Evolutionary conservation across 2,888 invertebrate species (phyloP), one percentile per base, ranked within the genome.

Genomic region (Eledona agricola): DNA sequence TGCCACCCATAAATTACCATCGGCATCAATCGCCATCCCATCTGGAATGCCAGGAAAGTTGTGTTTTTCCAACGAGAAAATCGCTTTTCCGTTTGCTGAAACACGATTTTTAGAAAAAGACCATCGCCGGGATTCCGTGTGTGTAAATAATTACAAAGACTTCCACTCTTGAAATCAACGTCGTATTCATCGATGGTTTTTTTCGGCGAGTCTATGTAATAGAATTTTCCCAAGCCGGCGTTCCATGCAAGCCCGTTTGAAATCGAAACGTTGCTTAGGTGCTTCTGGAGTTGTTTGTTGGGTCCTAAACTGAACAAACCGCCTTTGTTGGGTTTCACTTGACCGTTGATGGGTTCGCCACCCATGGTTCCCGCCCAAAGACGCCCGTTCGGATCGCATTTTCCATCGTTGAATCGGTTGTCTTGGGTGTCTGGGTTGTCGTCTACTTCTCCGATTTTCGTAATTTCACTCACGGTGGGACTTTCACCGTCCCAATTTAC

Each of bases 11-110:
- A 91, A 78, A 71, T 88, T 87, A 2, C 87, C 90, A 56, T 89
- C 84, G 0, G 81, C 80, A 75, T 92, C 92, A 45, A 89, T 88
- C 54, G 89, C 87, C 88, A 92, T 88, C 11, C 89, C 89, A 75
- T 89, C 88, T 50, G 84, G 84, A 63, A 85, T 78, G 11, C 81
- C 77, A 4, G 65, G 61, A 10, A 77, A 64, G 15, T 70, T 69
- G 54, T 75, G 70, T 19, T 72, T 71, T 12, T 66, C 70, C 62
- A 83, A 80, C 60, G 82, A 79, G 69, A 84, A 87, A 26, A 86
- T 75, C 2, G 78, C 71, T 52, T 78, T 77, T 2, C 84, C 80
- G 68, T 85, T 87, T 26, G 81, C 86, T 86, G 73, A 0, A 78
- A 77, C 15, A 31, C 45, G 28, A 19, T n/a, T 16, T 22, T 22